Conservation (phyloP, 2,113 vertebrate genomes). For the Platysternon megacephalum region DNA sequence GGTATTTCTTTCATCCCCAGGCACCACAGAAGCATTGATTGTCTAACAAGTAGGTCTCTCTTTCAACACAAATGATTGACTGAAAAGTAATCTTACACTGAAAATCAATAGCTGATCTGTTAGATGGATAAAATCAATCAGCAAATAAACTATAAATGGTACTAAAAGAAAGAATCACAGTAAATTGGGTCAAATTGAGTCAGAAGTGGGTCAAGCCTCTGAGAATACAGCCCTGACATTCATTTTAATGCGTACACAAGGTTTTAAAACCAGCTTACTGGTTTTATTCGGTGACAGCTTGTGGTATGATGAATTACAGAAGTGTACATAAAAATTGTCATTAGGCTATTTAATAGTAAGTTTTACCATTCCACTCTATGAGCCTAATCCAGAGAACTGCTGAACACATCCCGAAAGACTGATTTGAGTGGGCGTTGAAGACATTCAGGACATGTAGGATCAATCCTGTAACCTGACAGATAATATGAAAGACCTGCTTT, state of each 20-base stretch:
- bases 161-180: background rate
- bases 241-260: slow-evolving; percentile 59
- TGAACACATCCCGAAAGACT: background rate
- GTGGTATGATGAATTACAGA: slow-evolving; percentile 50
- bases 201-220: slow-evolving; percentile 61
- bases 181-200: slow-evolving; percentile 54
- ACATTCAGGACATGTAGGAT: background rate
- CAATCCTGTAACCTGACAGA: background rate
- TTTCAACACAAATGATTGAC: slow-evolving; percentile 11
- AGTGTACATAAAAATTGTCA: slow-evolving; percentile 25
- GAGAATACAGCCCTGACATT: slow-evolving; percentile 51
- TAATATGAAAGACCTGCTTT: fast-evolving
- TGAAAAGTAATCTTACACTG: background rate
- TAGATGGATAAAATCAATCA: slow-evolving; percentile 14
- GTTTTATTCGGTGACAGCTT: slow-evolving; percentile 65
- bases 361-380: background rate
- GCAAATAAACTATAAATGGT: slow-evolving; percentile 38
- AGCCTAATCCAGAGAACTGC: background rate
- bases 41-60: background rate
- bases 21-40: too few relatives aligned
- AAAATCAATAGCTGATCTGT: slow-evolving; percentile 40
- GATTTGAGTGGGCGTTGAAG: background rate
- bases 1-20: too few relatives aligned
- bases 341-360: slow-evolving; percentile 42
- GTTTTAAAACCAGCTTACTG: slow-evolving; percentile 69